Percentiles rank a stretch among this genome's conserved stretches.
These are phyloP conservation scores for Eulacestoma nigropectus DNA, from an alignment of 2,113 vertebrate species.

Conservation along the genomic window DNA sequence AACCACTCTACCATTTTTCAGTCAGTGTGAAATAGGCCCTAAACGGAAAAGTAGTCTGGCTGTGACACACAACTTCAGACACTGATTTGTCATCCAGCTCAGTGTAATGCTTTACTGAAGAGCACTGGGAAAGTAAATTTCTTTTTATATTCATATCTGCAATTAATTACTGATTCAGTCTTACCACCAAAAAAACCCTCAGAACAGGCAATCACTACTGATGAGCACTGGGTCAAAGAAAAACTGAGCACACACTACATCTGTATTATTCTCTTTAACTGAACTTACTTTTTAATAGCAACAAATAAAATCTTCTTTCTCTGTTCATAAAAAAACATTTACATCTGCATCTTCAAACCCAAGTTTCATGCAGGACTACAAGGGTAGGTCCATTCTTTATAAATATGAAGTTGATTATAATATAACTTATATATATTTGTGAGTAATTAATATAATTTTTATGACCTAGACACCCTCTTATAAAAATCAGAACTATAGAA, in stretches of 20 bases:
- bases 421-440: neutral
- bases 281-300: constrained; percentile 14
- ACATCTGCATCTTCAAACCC: neutral
- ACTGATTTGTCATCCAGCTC: constrained; percentile 34
- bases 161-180: constrained; percentile 59
- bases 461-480: neutral
- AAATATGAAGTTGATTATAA: neutral
- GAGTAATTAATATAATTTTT: neutral
- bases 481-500: neutral
- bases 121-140: constrained; percentile 41
- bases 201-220: constrained; percentile 15
- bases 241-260: neutral
- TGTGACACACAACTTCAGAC: constrained; percentile 48
- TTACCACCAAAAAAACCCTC: neutral
- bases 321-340: neutral
- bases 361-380: neutral
- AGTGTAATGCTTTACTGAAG: neutral
- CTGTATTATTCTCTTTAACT: constrained; percentile 24
- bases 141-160: constrained; percentile 45
- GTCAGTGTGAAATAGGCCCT: constrained; percentile 28
- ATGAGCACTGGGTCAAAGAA: constrained; percentile 6
- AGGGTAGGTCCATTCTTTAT: neutral
- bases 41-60: constrained; percentile 59
- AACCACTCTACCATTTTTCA: constrained; percentile 39
- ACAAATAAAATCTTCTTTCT: constrained; percentile 36